Evolutionary conservation across 2,888 invertebrate genomes (phyloP).

Genomic region (Steinernema hermaphroditum): DNA sequence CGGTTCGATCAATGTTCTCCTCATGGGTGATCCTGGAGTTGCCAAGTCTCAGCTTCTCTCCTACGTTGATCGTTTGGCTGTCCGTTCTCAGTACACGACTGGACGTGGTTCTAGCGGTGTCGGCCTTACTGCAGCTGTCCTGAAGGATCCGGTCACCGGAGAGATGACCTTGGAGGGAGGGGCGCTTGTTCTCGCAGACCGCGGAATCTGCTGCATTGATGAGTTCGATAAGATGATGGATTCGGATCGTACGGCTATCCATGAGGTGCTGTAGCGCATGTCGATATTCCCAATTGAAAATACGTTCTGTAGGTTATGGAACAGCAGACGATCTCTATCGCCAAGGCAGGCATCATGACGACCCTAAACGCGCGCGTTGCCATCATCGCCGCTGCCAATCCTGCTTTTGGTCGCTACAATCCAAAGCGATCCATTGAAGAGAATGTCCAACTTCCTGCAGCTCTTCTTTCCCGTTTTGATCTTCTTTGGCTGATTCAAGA

Average conservation of each 20-base stretch:
- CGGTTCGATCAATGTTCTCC: conserved; percentile 86
- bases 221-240: conserved; percentile 99
- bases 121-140: conserved; percentile 96
- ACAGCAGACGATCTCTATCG: conserved; percentile 98
- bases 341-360: conserved; percentile 98
- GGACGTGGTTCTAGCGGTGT: conserved; percentile 71
- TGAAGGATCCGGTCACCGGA: conserved; percentile 94
- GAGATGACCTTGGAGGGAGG: conserved; percentile 97
- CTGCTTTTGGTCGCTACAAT: conserved; percentile 96
- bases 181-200: conserved; percentile 74
- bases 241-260: conserved; percentile 87
- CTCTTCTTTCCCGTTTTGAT: conserved; percentile 78
- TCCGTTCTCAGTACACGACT: conserved; percentile 75
- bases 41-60: conserved; percentile 95
- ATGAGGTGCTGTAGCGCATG: conserved; percentile 81
- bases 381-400: conserved; percentile 97
- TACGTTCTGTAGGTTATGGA: conserved; percentile 71
- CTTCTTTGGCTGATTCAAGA: conserved; percentile 69
- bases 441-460: conserved; percentile 96
- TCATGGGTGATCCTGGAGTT: conserved; percentile 99
- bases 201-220: conserved; percentile 85
- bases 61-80: conserved; percentile 89
- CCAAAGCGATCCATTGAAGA: conserved; percentile 90
- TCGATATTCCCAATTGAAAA: conserved; percentile 59
- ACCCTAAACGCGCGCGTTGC: conserved; percentile 94